A percentile compares a stretch with the other conserved stretches of the same genome.
These are phyloP conservation scores for Rhopalosiphum nymphaeae DNA, from an alignment of 2,888 invertebrate species.

Conservation along the genomic window DNA sequence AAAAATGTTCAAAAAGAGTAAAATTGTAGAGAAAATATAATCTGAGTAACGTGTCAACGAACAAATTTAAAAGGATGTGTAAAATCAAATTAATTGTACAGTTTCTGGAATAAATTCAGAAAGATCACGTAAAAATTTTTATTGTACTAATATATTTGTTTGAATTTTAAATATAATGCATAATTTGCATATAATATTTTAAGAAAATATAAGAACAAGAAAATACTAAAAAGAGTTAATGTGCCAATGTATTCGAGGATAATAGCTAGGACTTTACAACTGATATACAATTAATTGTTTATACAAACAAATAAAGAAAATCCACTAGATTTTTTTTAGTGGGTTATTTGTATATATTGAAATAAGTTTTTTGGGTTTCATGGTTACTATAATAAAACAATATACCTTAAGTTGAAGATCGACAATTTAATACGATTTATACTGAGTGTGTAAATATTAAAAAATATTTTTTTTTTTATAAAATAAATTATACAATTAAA, in stretches of 20 bases:
- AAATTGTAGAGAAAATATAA: not conserved
- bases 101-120: not conserved
- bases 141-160: not conserved
- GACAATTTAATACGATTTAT: not conserved
- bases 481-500: not conserved
- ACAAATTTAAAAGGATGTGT: conserved; percentile 16
- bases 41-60: not conserved
- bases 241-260: not conserved
- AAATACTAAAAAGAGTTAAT: not conserved
- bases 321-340: not conserved
- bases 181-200: not conserved
- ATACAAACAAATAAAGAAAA: not conserved
- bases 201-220: not conserved
- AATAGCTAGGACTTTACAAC: not conserved
- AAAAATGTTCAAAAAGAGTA: too few relatives aligned
- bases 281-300: not conserved
- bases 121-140: not conserved
- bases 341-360: not conserved
- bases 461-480: not conserved
- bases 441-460: not conserved
- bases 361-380: not conserved
- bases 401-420: not conserved
- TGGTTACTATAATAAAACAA: not conserved
- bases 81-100: not conserved
- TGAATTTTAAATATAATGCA: not conserved